A percentile compares a stretch with the other conserved stretches of the same genome.
Evolutionary conservation across 2,113 vertebrate genomes (phyloP).

Genomic region (Limanda limanda): DNA sequence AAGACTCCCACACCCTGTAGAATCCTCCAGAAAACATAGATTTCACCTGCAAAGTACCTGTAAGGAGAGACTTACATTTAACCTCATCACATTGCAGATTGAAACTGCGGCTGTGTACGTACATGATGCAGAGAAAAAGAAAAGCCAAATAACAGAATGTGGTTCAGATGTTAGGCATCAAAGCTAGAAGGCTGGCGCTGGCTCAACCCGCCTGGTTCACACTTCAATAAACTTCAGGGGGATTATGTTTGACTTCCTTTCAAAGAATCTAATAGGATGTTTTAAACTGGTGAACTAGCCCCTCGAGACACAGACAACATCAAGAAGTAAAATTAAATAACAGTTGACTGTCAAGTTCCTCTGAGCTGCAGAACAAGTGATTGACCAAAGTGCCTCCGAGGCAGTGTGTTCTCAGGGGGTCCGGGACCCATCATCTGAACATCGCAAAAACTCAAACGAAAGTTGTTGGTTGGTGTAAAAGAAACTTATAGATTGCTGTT

Average conservation of each 20-base stretch:
- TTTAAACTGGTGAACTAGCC: background rate
- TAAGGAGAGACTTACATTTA: background rate
- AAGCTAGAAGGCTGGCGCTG: background rate
- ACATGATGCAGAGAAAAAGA: no score
- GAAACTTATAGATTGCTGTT: no score
- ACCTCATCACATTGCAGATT: background rate
- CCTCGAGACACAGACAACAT: background rate
- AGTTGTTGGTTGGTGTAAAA: background rate
- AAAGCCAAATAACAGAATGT: background rate
- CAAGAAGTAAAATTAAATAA: background rate
- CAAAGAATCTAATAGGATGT: background rate
- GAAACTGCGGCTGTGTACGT: no score
- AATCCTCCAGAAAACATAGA: conserved; percentile 1
- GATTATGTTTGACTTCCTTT: background rate
- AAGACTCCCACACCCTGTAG: background rate
- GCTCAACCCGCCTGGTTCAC: background rate
- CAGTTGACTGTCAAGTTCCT: background rate
- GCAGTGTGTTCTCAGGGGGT: background rate
- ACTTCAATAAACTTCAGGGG: background rate
- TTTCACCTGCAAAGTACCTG: conserved; percentile 1
- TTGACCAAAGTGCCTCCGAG: background rate
- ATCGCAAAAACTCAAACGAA: background rate
- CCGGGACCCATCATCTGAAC: no score
- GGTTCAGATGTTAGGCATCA: background rate
- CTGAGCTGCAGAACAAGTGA: background rate